Evolutionary conservation across 2,113 vertebrate species (phyloP), one percentile per base, ranked within the genome.

Genomic region (Epinephelus lanceolatus): DNA sequence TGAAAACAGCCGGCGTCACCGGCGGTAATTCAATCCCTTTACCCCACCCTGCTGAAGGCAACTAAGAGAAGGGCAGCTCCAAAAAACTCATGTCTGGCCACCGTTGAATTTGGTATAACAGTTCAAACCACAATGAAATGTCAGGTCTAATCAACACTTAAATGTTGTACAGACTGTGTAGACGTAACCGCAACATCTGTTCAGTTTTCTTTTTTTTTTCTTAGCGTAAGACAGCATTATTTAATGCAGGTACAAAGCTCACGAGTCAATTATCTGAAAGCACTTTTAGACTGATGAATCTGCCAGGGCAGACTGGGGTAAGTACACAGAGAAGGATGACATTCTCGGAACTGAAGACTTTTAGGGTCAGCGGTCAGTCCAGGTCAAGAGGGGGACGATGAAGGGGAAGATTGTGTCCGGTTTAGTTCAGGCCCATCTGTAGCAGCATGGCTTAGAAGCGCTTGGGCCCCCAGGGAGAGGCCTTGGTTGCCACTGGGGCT

Each of bases 401-500:
- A 66, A 21, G n/a, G 89, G 84, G 81, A 92, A 81, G 91, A 89
- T 87, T 89, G 86, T 93, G 88, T 91, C 65, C 23, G 81, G 81
- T 89, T 77, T 63, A 82, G 71, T 66, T 88, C 25, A 63, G 82
- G 84, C 81, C 78, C 71, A 25, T 82, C 57, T 81, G 77, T 63
- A 81, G 86, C 82, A 79, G 81, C 71, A 55, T 47, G 37, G 80
- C 87, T 95, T 91, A 99, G 95, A 99, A 99, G 94, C 98, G 98
- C 88, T 99, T 99, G 66, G 98, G 98, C 90, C 98, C 98, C 98
- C 98, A 99, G 33, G 98, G 97, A 83, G 98, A 98, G 83, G 98
- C 94, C 88, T 94, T 96, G 90, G 97, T 94, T 67, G 97, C 96
- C 90, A 99, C 97, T 68, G 98, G 97, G 87, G 98, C 97, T 85